Evolutionary conservation across 2,888 invertebrate species (phyloP).

Genomic region (Schizotus pectinicornis): DNA sequence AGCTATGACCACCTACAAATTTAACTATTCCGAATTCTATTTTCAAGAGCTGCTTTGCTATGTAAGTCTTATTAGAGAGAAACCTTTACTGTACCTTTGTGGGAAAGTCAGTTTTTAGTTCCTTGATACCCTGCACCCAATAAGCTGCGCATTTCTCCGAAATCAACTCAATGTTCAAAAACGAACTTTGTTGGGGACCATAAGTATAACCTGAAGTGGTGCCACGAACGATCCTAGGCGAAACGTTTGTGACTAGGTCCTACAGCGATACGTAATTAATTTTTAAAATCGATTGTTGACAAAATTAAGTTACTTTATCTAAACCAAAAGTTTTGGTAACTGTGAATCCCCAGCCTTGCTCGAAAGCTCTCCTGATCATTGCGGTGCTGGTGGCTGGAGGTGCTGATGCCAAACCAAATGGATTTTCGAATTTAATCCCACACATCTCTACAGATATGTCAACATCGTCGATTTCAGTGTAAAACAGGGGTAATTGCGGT

Average conservation of each 20-base stretch:
- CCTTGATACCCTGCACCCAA: conserved; percentile 88
- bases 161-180: conserved; percentile 97
- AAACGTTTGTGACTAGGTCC: conserved; percentile 96
- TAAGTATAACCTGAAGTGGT: conserved; percentile 89
- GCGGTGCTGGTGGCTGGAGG: conserved; percentile 93
- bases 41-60: no score
- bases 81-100: conserved; percentile 66
- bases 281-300: no score
- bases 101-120: conserved; percentile 92
- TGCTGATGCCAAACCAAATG: conserved; percentile 96
- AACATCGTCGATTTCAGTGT: conserved; percentile 90
- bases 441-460: conserved; percentile 94
- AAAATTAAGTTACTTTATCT: conserved; percentile 74
- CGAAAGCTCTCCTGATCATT: conserved; percentile 94
- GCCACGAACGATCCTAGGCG: conserved; percentile 94
- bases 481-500: conserved; percentile 88
- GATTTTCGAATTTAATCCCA: conserved; percentile 93
- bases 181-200: conserved; percentile 96
- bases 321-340: conserved; percentile 96
- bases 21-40: no score
- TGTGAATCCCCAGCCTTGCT: conserved; percentile 97
- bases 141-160: conserved; percentile 95
- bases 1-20: conserved; percentile 80
- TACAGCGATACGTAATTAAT: conserved; percentile 50
- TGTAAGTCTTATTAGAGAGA: no score